A percentile compares a stretch with the other conserved stretches of the same genome.
These are phyloP conservation scores for Ispidina lecontei DNA, from an alignment of 2,797 vertebrate species.

Conservation along the genomic window DNA sequence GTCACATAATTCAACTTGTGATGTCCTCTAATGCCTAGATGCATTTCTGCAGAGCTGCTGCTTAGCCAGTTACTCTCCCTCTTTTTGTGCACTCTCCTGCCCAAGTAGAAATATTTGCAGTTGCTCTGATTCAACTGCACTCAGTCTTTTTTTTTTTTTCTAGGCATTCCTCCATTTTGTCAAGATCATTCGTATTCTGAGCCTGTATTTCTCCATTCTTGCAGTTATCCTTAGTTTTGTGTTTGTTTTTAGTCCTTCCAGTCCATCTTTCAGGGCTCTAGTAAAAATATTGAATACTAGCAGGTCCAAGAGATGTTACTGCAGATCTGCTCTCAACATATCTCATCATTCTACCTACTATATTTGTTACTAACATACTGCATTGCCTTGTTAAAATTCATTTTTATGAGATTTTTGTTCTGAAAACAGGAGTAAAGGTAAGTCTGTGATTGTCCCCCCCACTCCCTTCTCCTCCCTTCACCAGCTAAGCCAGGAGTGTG, in stretches of 20 bases:
- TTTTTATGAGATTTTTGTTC: not conserved
- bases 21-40: not conserved
- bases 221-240: not conserved
- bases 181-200: not conserved
- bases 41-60: not conserved
- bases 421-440: not conserved
- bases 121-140: not conserved
- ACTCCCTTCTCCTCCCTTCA: not conserved
- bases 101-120: slow-evolving; percentile 2
- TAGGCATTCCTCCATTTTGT: slow-evolving; percentile 9
- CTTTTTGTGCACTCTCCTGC: not conserved
- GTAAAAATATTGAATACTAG: not conserved
- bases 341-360: not conserved
- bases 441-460: not conserved
- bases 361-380: not conserved
- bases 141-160: not conserved
- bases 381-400: not conserved
- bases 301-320: not conserved
- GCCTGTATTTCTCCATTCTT: not conserved
- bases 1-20: not conserved
- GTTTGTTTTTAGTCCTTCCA: not conserved
- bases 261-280: not conserved
- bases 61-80: not conserved
- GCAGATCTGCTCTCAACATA: not conserved
- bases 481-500: not conserved